Percentiles rank a stretch among this genome's conserved stretches.
Conservation (phyloP, 2,888 invertebrate genomes). For the Macrostomum cliftonense region DNA sequence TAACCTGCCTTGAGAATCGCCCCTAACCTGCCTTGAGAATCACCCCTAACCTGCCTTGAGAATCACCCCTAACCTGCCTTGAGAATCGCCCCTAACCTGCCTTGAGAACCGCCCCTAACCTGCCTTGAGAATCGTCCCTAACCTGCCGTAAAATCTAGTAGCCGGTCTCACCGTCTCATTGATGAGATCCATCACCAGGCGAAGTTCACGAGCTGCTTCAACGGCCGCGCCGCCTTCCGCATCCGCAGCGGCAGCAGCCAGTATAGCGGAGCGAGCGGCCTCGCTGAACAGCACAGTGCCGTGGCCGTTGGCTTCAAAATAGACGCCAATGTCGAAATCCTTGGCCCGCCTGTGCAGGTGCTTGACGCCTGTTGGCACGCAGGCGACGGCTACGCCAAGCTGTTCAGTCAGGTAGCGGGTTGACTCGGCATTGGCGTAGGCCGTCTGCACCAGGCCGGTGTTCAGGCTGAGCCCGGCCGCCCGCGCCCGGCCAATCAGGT, state of each 20-base stretch:
- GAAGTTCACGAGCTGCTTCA: constrained; percentile 47
- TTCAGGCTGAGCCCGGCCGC: constrained; percentile 41
- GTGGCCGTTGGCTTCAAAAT: constrained; percentile 98
- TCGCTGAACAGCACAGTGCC: constrained; percentile 50
- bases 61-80: too few species aligned
- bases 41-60: too few species aligned
- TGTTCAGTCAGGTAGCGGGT: constrained; percentile 58
- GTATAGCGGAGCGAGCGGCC: not conserved
- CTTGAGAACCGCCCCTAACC: too few species aligned
- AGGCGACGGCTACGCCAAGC: constrained; percentile 61
- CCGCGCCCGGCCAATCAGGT: constrained; percentile 1
- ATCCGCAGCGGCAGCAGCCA: constrained; percentile 14
- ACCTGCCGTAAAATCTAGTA: too few species aligned
- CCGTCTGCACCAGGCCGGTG: constrained; percentile 82
- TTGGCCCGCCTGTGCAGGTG: constrained; percentile 75
- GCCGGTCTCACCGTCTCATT: constrained; percentile 53
- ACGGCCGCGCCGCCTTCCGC: constrained; percentile 6
- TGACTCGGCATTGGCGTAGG: constrained; percentile 91
- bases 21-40: too few species aligned
- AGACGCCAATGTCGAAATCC: constrained; percentile 79
- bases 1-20: too few species aligned
- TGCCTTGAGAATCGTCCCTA: too few species aligned
- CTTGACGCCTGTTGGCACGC: constrained; percentile 86
- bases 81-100: too few species aligned
- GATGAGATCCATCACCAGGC: constrained; percentile 58